Percentiles rank a stretch among this genome's conserved stretches.
Evolutionary conservation across 2,888 invertebrate species (phyloP).

Genomic region (Melinaea marsaeus): DNA sequence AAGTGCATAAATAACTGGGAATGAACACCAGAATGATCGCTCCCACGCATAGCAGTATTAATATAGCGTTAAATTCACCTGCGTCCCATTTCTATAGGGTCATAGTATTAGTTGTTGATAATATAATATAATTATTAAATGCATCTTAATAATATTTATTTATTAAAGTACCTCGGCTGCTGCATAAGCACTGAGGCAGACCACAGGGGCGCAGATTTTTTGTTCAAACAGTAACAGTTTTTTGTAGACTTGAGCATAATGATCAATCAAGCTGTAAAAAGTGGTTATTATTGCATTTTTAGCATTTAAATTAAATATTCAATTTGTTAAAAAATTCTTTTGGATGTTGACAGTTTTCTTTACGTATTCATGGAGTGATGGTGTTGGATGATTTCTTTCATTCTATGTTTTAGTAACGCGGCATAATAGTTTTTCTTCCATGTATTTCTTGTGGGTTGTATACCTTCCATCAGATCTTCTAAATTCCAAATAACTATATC

Average conservation of each 20-base stretch:
- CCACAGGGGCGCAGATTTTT: slow-evolving; percentile 41
- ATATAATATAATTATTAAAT: too few species aligned
- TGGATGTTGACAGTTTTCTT: slow-evolving; percentile 7
- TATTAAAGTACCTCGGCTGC: slow-evolving; percentile 40
- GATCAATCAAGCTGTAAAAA: slow-evolving; percentile 46
- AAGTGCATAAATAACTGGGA: slow-evolving; percentile 44
- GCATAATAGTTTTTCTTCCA: slow-evolving; percentile 37
- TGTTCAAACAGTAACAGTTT: slow-evolving; percentile 57
- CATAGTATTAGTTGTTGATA: background rate
- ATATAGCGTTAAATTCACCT: slow-evolving; percentile 43
- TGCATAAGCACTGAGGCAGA: slow-evolving; percentile 52
- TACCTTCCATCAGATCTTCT: slow-evolving; percentile 48
- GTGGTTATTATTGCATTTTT: slow-evolving; percentile 10
- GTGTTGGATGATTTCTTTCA: slow-evolving; percentile 47
- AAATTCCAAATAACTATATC: slow-evolving; percentile 56
- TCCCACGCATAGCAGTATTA: slow-evolving; percentile 38
- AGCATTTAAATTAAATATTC: slow-evolving; percentile 4
- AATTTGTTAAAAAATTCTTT: too few species aligned
- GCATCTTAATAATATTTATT: background rate
- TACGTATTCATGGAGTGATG: slow-evolving; percentile 55
- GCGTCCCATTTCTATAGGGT: slow-evolving; percentile 36
- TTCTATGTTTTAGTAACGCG: slow-evolving; percentile 41
- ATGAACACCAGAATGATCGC: slow-evolving; percentile 38
- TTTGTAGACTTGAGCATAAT: slow-evolving; percentile 49
- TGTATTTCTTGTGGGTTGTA: slow-evolving; percentile 39